phyloP scores from a whole-genome alignment of 2,888 invertebrate genomes.

The Watsonalla cultraria region DNA sequence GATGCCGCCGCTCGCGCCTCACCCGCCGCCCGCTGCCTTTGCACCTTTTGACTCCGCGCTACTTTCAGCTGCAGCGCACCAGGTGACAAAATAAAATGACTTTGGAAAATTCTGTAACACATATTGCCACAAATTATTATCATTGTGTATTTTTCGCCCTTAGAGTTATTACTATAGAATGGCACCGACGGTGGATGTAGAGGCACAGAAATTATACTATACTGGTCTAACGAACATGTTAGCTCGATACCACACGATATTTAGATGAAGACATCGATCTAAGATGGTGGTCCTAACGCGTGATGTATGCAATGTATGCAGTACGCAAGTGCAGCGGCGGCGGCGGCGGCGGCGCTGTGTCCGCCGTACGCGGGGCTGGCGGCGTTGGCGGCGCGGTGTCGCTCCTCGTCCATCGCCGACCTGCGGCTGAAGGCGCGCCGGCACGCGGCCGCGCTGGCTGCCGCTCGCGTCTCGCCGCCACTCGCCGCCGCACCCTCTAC shows the following conservation, averaged over 20 bases:
- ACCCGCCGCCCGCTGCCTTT: slow-evolving; percentile 77
- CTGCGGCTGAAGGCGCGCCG: slow-evolving; percentile 94
- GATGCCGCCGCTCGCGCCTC: slow-evolving; percentile 66
- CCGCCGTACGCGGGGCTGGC: slow-evolving; percentile 86
- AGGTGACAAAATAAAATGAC: slow-evolving; percentile 68
- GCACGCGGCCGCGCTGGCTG: slow-evolving; percentile 92
- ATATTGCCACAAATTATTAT: too few species aligned
- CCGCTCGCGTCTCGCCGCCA: slow-evolving; percentile 61
- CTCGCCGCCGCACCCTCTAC: slow-evolving; percentile 26
- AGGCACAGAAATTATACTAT: too few species aligned
- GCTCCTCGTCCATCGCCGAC: slow-evolving; percentile 96
- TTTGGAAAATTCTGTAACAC: background rate
- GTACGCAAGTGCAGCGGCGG: slow-evolving; percentile 71
- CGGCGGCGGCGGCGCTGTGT: slow-evolving; percentile 81
- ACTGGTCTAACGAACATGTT: too few species aligned
- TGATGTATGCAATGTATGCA: slow-evolving; percentile 15
- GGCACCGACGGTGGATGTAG: too few species aligned
- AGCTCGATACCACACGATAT: too few species aligned
- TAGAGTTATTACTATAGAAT: too few species aligned
- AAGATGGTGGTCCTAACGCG: background rate
- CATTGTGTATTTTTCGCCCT: too few species aligned
- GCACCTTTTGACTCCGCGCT: slow-evolving; percentile 92
- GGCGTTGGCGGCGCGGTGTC: slow-evolving; percentile 88
- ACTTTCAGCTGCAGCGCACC: slow-evolving; percentile 88
- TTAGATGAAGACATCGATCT: too few species aligned